Percentiles rank a stretch among this genome's conserved stretches.
Conservation (phyloP, 2,797 vertebrate genomes). For the Vespertilio murinus region DNA sequence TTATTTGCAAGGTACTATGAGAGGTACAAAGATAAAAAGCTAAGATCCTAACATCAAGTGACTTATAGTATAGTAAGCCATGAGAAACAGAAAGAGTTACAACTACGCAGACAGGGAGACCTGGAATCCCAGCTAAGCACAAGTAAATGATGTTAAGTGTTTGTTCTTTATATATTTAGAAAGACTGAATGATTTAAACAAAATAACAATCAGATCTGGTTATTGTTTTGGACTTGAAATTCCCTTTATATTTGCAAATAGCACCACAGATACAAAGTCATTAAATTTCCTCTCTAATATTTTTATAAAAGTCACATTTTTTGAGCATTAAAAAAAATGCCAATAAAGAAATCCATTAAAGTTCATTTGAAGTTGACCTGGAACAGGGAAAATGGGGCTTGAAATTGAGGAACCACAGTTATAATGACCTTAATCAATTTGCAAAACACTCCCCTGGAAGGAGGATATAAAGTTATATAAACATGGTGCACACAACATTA, state of each 20-base stretch:
- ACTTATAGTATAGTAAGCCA: neutral
- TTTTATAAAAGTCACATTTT: slow-evolving; percentile 28
- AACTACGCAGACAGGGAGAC: neutral
- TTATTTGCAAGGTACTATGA: neutral
- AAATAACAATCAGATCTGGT: neutral
- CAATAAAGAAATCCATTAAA: neutral
- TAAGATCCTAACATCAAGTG: neutral
- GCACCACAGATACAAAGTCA: neutral
- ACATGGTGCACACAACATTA: neutral
- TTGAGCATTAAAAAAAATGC: slow-evolving; percentile 20
- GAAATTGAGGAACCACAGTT: slow-evolving; percentile 61
- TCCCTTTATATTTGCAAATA: slow-evolving; percentile 4
- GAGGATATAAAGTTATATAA: slow-evolving; percentile 36
- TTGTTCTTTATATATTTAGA: neutral
- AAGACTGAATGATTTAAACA: neutral
- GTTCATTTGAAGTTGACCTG: slow-evolving; percentile 39
- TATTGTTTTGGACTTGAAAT: neutral
- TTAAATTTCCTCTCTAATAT: slow-evolving; percentile 1
- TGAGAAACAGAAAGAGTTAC: neutral
- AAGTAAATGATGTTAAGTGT: neutral
- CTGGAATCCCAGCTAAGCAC: neutral
- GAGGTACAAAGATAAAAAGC: neutral
- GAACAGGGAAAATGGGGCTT: slow-evolving; percentile 57
- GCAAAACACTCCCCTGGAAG: slow-evolving; percentile 32
- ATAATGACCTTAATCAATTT: slow-evolving; percentile 42